Percentiles rank a stretch among this genome's conserved stretches.
phyloP scores from a whole-genome alignment of 2,113 vertebrate species.

The Petrocephalus zakoni region DNA sequence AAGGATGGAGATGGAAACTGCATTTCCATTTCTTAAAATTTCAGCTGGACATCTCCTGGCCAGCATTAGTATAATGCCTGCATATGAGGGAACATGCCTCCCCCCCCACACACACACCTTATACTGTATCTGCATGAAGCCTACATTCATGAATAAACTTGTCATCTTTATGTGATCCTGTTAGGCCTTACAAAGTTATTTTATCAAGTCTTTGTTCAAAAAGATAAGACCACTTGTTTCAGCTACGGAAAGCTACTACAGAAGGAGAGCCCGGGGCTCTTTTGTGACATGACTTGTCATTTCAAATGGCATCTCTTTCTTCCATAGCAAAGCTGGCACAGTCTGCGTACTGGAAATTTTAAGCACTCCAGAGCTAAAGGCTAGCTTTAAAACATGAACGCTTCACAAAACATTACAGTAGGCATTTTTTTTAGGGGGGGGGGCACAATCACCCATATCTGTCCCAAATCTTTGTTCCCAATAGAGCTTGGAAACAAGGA shows the following conservation, averaged over 20 bases:
- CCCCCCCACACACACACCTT: neutral
- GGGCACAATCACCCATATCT: neutral
- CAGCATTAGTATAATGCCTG: neutral
- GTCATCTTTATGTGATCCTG: neutral
- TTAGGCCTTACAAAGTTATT: constrained; percentile 47
- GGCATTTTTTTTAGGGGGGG: neutral
- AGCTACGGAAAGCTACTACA: constrained; percentile 63
- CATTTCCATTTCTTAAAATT: neutral
- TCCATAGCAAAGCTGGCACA: constrained; percentile 62
- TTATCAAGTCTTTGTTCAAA: constrained; percentile 60
- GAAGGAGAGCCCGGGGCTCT: constrained; percentile 58
- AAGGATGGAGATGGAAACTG: neutral
- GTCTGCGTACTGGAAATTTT: constrained; percentile 54
- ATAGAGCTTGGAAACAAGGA: neutral
- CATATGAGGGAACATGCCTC: neutral
- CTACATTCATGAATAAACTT: constrained; percentile 3
- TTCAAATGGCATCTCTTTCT: constrained; percentile 61
- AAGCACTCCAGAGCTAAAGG: constrained; percentile 49
- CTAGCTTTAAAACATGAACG: constrained; percentile 46
- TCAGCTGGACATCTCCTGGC: neutral
- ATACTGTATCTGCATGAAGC: neutral
- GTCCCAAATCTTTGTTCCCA: neutral
- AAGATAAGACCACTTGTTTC: constrained; percentile 51
- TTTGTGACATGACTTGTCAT: constrained; percentile 66
- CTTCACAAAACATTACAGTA: neutral